Conservation (phyloP, 2,113 vertebrate genomes). For the Accipiter cooperii region DNA sequence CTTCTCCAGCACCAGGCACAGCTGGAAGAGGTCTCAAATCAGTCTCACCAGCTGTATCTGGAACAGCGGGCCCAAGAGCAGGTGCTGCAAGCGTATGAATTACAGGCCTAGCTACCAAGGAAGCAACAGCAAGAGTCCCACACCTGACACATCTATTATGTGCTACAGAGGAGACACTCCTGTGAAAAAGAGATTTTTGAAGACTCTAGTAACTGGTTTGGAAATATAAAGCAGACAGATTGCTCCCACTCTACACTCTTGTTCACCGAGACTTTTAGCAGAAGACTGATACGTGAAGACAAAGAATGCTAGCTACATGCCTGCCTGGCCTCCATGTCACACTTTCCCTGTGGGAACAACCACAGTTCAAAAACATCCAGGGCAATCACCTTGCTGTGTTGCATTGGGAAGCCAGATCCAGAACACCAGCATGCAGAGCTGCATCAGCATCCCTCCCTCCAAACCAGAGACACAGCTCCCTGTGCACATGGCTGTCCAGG, state of each 20-base stretch:
- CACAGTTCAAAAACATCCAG: background rate
- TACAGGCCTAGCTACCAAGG: background rate
- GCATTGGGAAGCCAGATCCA: background rate
- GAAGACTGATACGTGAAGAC: background rate
- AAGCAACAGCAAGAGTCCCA: background rate
- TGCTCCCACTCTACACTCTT: background rate
- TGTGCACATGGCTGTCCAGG: background rate
- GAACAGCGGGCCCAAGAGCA: background rate
- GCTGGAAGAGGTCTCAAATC: background rate
- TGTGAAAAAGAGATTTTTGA: background rate
- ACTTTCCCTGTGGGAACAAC: background rate
- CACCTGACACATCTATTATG: background rate
- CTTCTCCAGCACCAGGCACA: background rate
- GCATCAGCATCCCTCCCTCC: constrained; percentile 59
- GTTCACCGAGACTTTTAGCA: background rate
- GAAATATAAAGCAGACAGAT: background rate
- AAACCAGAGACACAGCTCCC: constrained; percentile 74
- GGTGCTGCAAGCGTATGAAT: background rate
- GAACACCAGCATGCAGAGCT: background rate
- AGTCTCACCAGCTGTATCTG: too few species aligned
- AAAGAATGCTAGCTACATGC: too few species aligned
- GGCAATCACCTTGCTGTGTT: background rate
- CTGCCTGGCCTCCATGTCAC: background rate
- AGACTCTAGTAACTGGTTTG: background rate
- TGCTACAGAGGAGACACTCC: background rate